phyloP scores from a whole-genome alignment of 1,140 invertebrate species.

The Drosophila gunungcola region DNA sequence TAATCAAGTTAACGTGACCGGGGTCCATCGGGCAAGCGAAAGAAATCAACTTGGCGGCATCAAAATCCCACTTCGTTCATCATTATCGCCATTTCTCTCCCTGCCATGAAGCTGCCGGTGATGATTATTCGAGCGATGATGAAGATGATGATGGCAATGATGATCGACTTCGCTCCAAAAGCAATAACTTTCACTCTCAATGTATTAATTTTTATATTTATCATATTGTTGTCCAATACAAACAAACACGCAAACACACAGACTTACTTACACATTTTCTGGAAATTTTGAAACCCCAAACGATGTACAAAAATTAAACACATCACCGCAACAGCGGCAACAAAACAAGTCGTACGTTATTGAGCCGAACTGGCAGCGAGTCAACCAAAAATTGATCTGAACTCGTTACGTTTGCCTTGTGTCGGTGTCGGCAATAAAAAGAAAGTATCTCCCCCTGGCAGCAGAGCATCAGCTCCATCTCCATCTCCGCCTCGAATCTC shows the following conservation, averaged over 20 bases:
- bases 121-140: slow-evolving; percentile 42
- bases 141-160: slow-evolving; percentile 27
- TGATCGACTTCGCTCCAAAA: slow-evolving; percentile 69
- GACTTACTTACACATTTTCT: slow-evolving; percentile 32
- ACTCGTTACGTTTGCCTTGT: slow-evolving; percentile 79
- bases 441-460: slow-evolving; percentile 76
- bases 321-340: slow-evolving; percentile 21
- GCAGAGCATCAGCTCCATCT: slow-evolving; percentile 56
- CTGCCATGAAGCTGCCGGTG: slow-evolving; percentile 13
- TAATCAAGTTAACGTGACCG: slow-evolving; percentile 78
- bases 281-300: slow-evolving; percentile 59
- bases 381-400: slow-evolving; percentile 82
- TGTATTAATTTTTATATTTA: slow-evolving; percentile 84
- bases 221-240: slow-evolving; percentile 77
- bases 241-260: slow-evolving; percentile 41
- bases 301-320: slow-evolving; percentile 33
- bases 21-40: slow-evolving; percentile 48
- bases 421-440: slow-evolving; percentile 74
- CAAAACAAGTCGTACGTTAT: slow-evolving; percentile 70
- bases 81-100: slow-evolving; percentile 44
- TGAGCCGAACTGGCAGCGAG: slow-evolving; percentile 62
- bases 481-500: slow-evolving; percentile 33
- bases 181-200: slow-evolving; percentile 84
- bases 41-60: slow-evolving; percentile 62
- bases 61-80: slow-evolving; percentile 32